Evolutionary conservation across 2,797 vertebrate species (phyloP).

Genomic region (Champsocephalus gunnari): DNA sequence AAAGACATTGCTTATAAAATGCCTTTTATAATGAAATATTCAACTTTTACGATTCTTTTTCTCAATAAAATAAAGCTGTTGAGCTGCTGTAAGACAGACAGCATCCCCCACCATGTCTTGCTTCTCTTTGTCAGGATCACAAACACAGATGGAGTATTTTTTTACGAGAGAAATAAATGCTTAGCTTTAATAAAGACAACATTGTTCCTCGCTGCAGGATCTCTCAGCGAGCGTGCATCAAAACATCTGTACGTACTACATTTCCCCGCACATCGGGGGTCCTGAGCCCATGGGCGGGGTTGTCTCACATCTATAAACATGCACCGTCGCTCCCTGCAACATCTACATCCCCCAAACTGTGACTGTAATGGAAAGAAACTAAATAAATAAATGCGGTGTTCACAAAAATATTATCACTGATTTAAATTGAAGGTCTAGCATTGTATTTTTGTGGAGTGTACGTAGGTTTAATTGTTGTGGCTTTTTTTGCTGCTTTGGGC

Average conservation of each 20-base stretch:
- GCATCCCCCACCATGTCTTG: constrained; percentile 17
- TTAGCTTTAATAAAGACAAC: constrained; percentile 77
- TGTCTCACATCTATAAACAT: constrained; percentile 69
- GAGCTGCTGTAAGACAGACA: constrained; percentile 35
- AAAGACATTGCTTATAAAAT: constrained; percentile 34
- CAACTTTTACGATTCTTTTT: constrained; percentile 21
- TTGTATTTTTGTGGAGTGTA: constrained; percentile 30
- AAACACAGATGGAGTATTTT: constrained; percentile 48
- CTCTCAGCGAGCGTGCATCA: constrained; percentile 65
- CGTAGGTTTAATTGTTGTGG: constrained; percentile 45
- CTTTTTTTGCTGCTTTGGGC: constrained; percentile 25
- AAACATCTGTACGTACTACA: constrained; percentile 68
- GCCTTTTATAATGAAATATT: constrained; percentile 43
- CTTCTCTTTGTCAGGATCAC: constrained; percentile 34
- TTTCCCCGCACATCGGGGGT: constrained; percentile 55
- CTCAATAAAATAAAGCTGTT: constrained; percentile 43
- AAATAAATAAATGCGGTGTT: constrained; percentile 56
- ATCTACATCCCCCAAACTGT: constrained; percentile 44
- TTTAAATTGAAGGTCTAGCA: constrained; percentile 60
- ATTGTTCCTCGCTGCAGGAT: constrained; percentile 69
- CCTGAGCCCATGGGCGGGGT: constrained; percentile 46
- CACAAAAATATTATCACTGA: constrained; percentile 38
- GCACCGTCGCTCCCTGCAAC: constrained; percentile 50
- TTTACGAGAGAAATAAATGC: constrained; percentile 54
- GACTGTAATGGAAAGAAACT: constrained; percentile 52